A percentile compares a stretch with the other conserved stretches of the same genome.
These are phyloP conservation scores for Myotis yumanensis DNA, from an alignment of 2,113 vertebrate genomes.

Conservation along the genomic window DNA sequence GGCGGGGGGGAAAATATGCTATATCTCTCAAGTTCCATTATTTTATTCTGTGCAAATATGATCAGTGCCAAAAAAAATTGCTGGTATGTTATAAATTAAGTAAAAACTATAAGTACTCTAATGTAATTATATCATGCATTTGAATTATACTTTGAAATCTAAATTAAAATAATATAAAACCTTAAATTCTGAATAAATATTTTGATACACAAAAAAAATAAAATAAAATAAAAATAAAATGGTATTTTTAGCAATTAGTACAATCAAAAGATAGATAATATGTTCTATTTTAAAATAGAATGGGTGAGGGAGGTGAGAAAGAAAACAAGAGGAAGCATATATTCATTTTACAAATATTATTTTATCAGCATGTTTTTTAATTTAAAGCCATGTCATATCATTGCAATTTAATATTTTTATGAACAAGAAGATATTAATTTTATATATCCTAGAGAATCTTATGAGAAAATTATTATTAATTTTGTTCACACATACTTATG, in stretches of 20 bases:
- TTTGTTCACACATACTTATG: not conserved
- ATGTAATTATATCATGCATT: too few species aligned
- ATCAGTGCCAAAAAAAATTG: too few species aligned
- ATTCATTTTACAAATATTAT: slow-evolving; percentile 6
- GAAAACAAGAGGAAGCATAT: not conserved
- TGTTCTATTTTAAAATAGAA: slow-evolving; percentile 10
- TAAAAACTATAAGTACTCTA: too few species aligned
- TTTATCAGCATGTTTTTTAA: not conserved
- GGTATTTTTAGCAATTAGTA: slow-evolving; percentile 47
- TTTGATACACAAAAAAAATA: too few species aligned
- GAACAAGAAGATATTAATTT: not conserved
- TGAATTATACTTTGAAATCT: too few species aligned
- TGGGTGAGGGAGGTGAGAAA: not conserved
- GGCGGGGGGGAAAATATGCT: too few species aligned
- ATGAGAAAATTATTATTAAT: not conserved
- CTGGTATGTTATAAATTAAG: too few species aligned
- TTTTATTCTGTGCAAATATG: too few species aligned
- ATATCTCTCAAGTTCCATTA: too few species aligned
- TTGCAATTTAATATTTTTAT: not conserved
- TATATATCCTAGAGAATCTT: not conserved
- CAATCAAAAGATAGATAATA: slow-evolving; percentile 52
- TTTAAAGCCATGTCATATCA: not conserved
- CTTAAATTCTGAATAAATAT: too few species aligned
- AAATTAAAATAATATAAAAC: too few species aligned
- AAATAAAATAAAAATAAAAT: too few species aligned